These are phyloP conservation scores for Danio kyathit DNA, from an alignment of 2,797 vertebrate genomes.

Conservation along the genomic window DNA sequence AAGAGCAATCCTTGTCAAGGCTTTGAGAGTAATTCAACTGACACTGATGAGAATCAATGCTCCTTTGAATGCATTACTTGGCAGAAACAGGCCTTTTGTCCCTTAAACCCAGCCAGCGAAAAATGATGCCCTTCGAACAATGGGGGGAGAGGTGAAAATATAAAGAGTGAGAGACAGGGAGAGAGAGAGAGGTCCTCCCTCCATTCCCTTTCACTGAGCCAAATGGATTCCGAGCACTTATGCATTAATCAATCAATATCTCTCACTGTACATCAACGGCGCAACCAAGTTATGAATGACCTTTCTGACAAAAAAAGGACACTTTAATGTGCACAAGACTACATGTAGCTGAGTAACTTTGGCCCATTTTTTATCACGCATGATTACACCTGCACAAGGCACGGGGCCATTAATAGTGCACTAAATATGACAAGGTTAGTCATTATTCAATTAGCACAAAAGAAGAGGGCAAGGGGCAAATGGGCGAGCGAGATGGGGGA, in stretches of 20 bases:
- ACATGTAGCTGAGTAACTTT: slow-evolving; percentile 94
- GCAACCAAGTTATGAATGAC: slow-evolving; percentile 99
- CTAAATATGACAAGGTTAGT: slow-evolving; percentile 87
- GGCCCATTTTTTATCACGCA: slow-evolving; percentile 87
- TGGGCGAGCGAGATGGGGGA: slow-evolving; percentile 3
- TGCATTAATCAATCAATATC: slow-evolving; percentile 99
- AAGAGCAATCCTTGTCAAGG: slow-evolving; percentile 92
- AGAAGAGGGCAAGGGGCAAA: slow-evolving; percentile 68
- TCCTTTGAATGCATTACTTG: slow-evolving; percentile 96
- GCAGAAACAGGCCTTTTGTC: slow-evolving; percentile 96
- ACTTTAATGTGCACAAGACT: slow-evolving; percentile 96
- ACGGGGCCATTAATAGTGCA: slow-evolving; percentile 81
- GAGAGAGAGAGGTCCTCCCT: slow-evolving; percentile 79
- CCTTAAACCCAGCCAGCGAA: slow-evolving; percentile 89
- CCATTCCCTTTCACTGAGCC: slow-evolving; percentile 95
- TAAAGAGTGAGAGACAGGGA: slow-evolving; percentile 78
- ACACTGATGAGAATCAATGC: slow-evolving; percentile 97
- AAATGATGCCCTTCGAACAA: slow-evolving; percentile 95
- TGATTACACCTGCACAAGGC: slow-evolving; percentile 90
- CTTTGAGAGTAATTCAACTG: slow-evolving; percentile 94
- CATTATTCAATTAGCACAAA: slow-evolving; percentile 81
- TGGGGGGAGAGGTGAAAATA: slow-evolving; percentile 94
- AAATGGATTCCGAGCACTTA: slow-evolving; percentile 99
- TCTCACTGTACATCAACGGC: slow-evolving; percentile 97
- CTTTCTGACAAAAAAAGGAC: slow-evolving; percentile 97